Percentiles rank a stretch among this genome's conserved stretches.
Conservation (phyloP, 2,113 vertebrate species). For the Leucoraja erinaceus region DNA sequence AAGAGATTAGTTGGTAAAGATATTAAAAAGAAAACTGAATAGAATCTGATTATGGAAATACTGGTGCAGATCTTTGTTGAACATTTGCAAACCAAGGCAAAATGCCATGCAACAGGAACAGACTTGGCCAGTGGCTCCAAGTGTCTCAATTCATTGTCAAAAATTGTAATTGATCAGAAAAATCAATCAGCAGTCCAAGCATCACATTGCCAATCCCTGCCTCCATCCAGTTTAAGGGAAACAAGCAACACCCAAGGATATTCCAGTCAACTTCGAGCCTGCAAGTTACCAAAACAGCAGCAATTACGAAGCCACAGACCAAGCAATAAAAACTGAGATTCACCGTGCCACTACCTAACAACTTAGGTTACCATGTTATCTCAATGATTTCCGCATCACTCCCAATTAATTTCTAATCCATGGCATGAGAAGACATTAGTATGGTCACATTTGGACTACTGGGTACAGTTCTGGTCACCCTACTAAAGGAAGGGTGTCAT, state of each 20-base stretch:
- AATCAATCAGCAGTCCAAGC: neutral
- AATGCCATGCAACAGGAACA: neutral
- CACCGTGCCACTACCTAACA: neutral
- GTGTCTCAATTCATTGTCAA: neutral
- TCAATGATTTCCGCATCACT: neutral
- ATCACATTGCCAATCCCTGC: neutral
- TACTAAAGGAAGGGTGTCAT: no score
- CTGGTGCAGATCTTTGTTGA: neutral
- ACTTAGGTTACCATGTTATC: neutral
- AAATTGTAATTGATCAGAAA: neutral
- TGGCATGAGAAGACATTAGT: no score
- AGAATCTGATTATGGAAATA: neutral
- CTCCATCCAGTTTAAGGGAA: neutral
- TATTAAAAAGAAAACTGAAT: neutral
- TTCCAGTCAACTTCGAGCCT: neutral
- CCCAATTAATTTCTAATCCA: neutral
- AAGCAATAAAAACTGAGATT: neutral
- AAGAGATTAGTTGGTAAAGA: slow-evolving; percentile 28
- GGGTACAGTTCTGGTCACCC: no score
- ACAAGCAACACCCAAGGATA: neutral
- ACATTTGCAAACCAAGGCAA: neutral
- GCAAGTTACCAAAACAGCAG: neutral
- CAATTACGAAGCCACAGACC: neutral
- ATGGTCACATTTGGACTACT: no score
- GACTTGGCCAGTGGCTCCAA: neutral